Base-by-base conservation (phyloP, 2,113 vertebrate genomes). In the Eulemur macaco region DNA sequence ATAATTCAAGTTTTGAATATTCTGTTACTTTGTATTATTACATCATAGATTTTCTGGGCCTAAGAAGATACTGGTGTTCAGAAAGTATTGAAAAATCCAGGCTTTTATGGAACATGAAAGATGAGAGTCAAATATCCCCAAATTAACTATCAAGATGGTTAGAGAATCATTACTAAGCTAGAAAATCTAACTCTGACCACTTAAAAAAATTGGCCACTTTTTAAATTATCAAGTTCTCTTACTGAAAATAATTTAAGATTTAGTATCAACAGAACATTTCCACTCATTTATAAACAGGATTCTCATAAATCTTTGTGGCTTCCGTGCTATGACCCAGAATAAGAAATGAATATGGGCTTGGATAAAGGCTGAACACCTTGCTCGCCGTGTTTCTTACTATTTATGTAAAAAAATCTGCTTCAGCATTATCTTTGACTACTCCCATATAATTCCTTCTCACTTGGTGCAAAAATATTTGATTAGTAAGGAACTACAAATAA, bases 271-370 rank as follows among this genome's bases (percentile, higher is more conserved):
- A 54, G 86, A 76, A 87, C 25, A 95, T 47, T 84, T 88, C 37
- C 23, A 73, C 31, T 69, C 34, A 77, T 76, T 91, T 94, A 58
- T 54, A 69, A 91, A 45, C 0, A 23, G 52, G 50, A 47, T 73
- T 91, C 77, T 91, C 77, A 64, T 85, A 68, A 73, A 80, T 85
- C 77, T 93, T 91, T 66, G 42, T 50, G 64, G 64, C 31, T 80
- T 94, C 39, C 68, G 31, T 47, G 39, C 54, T 91, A 4, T 86
- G 81, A 66, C 21, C 17, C 77, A 95, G 82, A 86, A 85, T 63
- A 73, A 94, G 66, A 89, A 93, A 96, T 95, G 63, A 88, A 63
- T 56, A 27, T 86, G 27, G 92, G 45, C 17, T 31, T 50, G 66
- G 15, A 83, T 68, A 60, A 82, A 93, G 37, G 42, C 4, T 88